Conservation (phyloP, 2,888 invertebrate species). For the Anodontia alba region DNA sequence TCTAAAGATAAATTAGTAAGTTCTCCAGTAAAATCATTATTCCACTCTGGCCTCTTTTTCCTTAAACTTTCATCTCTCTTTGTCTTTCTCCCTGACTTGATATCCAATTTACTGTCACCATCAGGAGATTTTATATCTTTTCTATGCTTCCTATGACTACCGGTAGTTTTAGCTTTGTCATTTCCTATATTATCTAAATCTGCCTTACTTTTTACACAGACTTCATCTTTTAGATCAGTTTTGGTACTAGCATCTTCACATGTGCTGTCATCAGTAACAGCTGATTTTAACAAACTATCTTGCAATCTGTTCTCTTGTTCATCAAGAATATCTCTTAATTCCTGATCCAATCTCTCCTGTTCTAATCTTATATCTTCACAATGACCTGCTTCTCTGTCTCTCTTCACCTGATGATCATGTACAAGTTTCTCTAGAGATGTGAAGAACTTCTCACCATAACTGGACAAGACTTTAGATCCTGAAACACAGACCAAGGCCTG, state of each 20-base stretch:
- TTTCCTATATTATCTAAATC: neutral
- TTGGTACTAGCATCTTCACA: neutral
- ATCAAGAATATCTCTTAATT: slow-evolving; percentile 65
- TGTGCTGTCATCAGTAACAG: slow-evolving; percentile 4
- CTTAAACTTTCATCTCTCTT: neutral
- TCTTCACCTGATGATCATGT: slow-evolving; percentile 62
- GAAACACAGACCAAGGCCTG: too few relatives aligned
- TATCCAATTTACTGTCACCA: neutral
- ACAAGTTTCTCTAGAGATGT: slow-evolving; percentile 67
- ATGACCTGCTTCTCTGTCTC: slow-evolving; percentile 65
- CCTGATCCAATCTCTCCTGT: slow-evolving; percentile 67
- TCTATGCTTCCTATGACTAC: neutral
- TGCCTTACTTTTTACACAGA: neutral
- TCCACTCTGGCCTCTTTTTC: neutral
- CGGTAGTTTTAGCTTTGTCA: neutral
- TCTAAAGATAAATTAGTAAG: neutral
- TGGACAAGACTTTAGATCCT: slow-evolving; percentile 65
- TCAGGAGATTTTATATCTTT: neutral
- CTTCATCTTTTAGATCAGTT: neutral
- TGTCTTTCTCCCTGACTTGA: neutral
- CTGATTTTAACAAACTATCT: slow-evolving; percentile 36
- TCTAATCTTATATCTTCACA: slow-evolving; percentile 63
- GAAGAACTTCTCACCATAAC: slow-evolving; percentile 76
- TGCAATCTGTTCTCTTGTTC: slow-evolving; percentile 61
- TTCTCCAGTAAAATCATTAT: slow-evolving; percentile 8